Evolutionary conservation across 2,888 invertebrate species (phyloP).

Genomic region (Zaprionus lineosus): DNA sequence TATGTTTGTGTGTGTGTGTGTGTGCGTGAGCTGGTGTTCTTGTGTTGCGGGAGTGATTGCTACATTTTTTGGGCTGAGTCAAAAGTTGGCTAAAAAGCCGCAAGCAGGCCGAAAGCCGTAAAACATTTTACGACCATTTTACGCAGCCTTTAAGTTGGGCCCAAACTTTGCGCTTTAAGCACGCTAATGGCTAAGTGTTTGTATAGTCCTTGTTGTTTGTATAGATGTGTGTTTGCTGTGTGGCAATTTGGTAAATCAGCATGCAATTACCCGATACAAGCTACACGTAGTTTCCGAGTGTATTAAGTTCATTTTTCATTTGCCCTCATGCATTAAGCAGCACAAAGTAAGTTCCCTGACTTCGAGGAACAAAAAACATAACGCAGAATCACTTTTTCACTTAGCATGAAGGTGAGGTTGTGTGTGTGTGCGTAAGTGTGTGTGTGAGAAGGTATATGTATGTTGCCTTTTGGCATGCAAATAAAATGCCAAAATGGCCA

Average conservation of each 20-base stretch:
- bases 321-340: slow-evolving; percentile 67
- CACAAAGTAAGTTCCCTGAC: slow-evolving; percentile 46
- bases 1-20: too few species aligned
- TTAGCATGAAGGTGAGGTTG: slow-evolving; percentile 48
- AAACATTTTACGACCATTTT: slow-evolving; percentile 51
- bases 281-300: slow-evolving; percentile 62
- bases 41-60: background rate
- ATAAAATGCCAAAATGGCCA: slow-evolving; percentile 62
- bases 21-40: background rate
- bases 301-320: slow-evolving; percentile 78
- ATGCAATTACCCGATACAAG: slow-evolving; percentile 67
- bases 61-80: background rate
- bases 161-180: slow-evolving; percentile 42
- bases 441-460: slow-evolving; percentile 39
- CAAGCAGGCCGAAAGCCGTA: slow-evolving; percentile 35
- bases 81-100: slow-evolving; percentile 41
- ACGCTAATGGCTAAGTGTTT: slow-evolving; percentile 47
- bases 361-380: slow-evolving; percentile 32
- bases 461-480: slow-evolving; percentile 73
- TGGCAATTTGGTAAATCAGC: slow-evolving; percentile 72
- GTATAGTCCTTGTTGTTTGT: slow-evolving; percentile 1
- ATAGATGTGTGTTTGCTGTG: slow-evolving; percentile 12
- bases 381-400: slow-evolving; percentile 76
- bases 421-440: slow-evolving; percentile 27
- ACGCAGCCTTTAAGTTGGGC: slow-evolving; percentile 48